A percentile compares a stretch with the other conserved stretches of the same genome.
Conservation (phyloP, 2,113 vertebrate species). For the Erythrolamprus reginae region DNA sequence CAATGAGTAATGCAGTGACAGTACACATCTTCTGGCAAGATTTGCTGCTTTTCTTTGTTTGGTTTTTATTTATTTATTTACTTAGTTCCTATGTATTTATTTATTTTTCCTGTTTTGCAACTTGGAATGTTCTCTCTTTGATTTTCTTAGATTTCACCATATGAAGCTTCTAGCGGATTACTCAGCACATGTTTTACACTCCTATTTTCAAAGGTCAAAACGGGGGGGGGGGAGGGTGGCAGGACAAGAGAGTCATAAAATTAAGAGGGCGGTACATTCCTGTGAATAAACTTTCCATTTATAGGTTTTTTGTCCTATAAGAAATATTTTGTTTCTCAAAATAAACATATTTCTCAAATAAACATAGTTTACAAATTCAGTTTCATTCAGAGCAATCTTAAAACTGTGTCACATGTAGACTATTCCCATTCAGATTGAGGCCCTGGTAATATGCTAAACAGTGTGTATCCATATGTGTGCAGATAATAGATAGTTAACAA, state of each 20-base stretch:
- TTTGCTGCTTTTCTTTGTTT: conserved; percentile 12
- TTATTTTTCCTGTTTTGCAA: fast-evolving
- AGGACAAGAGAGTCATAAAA: neutral
- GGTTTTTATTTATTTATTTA: neutral
- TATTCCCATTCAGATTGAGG: neutral
- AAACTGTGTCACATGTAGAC: neutral
- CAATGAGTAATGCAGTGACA: neutral
- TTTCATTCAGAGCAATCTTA: neutral
- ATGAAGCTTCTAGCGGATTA: neutral
- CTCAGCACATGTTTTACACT: neutral
- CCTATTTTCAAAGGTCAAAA: fast-evolving
- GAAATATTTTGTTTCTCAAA: neutral
- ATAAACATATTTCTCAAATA: fast-evolving
- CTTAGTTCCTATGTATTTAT: neutral
- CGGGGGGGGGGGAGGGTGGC: neutral
- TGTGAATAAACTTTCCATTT: conserved; percentile 29
- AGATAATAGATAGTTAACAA: neutral
- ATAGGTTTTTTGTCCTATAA: neutral
- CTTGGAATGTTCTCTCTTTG: neutral
- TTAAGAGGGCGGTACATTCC: neutral
- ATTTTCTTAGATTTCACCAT: neutral
- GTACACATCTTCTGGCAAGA: neutral
- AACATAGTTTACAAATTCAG: neutral
- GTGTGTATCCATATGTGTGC: neutral
- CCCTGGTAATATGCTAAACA: neutral